A percentile compares a stretch with the other conserved stretches of the same genome.
phyloP scores from a whole-genome alignment of 2,888 invertebrate genomes.

The Lissocephala sabroskyi region DNA sequence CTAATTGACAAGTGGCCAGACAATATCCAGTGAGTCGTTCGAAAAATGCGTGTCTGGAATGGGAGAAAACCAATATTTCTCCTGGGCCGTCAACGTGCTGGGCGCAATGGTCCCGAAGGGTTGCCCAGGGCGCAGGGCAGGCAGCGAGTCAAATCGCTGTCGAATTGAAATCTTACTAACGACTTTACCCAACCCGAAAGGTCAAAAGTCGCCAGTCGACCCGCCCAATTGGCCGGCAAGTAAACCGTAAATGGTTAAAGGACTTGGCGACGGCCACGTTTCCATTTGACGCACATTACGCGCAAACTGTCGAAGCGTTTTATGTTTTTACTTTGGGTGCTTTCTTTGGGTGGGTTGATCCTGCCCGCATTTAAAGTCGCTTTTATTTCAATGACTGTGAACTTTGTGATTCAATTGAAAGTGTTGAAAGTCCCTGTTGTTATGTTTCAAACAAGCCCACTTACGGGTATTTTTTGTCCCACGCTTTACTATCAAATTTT shows the following conservation, averaged over 20 bases:
- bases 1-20: too few relatives aligned
- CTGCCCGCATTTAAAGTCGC: background rate
- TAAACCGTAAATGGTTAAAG: conserved; percentile 1
- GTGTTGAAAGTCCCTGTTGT: background rate
- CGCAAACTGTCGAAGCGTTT: conserved; percentile 22
- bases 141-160: too few relatives aligned
- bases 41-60: too few relatives aligned
- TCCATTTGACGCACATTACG: background rate
- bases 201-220: conserved; percentile 7
- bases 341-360: too few relatives aligned
- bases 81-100: background rate
- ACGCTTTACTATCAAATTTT: too few relatives aligned
- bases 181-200: conserved; percentile 13
- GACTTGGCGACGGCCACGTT: conserved; percentile 11
- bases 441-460: too few relatives aligned
- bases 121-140: too few relatives aligned
- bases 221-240: too few relatives aligned
- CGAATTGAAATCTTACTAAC: background rate
- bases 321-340: conserved; percentile 3
- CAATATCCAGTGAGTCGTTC: too few relatives aligned
- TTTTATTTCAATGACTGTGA: conserved; percentile 6
- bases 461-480: too few relatives aligned
- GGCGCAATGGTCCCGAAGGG: too few relatives aligned
- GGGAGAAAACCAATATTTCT: conserved; percentile 40
- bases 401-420: conserved; percentile 3